Evolutionary conservation across 2,888 invertebrate species (phyloP).

Genomic region (Drosophila prostipennis): DNA sequence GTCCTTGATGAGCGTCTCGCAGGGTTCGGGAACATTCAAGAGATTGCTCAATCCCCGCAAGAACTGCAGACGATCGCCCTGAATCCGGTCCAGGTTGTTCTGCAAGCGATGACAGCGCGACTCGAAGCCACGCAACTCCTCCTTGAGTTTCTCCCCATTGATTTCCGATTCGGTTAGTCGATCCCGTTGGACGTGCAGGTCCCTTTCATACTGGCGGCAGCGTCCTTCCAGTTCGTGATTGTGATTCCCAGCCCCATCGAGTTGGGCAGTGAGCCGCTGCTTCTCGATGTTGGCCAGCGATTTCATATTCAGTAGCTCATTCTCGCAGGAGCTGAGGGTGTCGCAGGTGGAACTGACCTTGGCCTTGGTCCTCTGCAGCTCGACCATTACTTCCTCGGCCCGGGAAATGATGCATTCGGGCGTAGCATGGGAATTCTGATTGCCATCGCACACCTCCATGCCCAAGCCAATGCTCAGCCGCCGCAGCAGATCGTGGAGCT

Average conservation of each 20-base stretch:
- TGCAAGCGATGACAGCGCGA: slow-evolving; percentile 84
- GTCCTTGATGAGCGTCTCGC: slow-evolving; percentile 91
- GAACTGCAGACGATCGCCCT: slow-evolving; percentile 83
- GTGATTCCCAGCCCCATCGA: slow-evolving; percentile 85
- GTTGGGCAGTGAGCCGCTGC: slow-evolving; percentile 90
- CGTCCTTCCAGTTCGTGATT: slow-evolving; percentile 90
- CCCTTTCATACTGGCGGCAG: slow-evolving; percentile 90
- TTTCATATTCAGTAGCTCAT: slow-evolving; percentile 82
- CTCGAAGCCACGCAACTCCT: slow-evolving; percentile 84
- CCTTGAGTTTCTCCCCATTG: slow-evolving; percentile 86
- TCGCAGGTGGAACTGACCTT: slow-evolving; percentile 84
- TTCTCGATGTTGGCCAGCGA: slow-evolving; percentile 86
- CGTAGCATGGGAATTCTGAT: slow-evolving; percentile 85
- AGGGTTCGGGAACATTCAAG: slow-evolving; percentile 90
- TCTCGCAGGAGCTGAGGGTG: slow-evolving; percentile 84
- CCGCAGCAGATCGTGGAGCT: slow-evolving; percentile 89
- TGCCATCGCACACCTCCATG: slow-evolving; percentile 87
- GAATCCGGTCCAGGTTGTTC: slow-evolving; percentile 82
- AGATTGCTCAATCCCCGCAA: slow-evolving; percentile 80
- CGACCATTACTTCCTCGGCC: slow-evolving; percentile 91
- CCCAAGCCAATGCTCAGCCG: slow-evolving; percentile 90
- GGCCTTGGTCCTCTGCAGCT: slow-evolving; percentile 87
- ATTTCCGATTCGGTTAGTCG: slow-evolving; percentile 90
- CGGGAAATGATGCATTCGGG: slow-evolving; percentile 91
- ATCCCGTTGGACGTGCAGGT: slow-evolving; percentile 89